phyloP scores from a whole-genome alignment of 2,797 vertebrate genomes.

The Chelmon rostratus region DNA sequence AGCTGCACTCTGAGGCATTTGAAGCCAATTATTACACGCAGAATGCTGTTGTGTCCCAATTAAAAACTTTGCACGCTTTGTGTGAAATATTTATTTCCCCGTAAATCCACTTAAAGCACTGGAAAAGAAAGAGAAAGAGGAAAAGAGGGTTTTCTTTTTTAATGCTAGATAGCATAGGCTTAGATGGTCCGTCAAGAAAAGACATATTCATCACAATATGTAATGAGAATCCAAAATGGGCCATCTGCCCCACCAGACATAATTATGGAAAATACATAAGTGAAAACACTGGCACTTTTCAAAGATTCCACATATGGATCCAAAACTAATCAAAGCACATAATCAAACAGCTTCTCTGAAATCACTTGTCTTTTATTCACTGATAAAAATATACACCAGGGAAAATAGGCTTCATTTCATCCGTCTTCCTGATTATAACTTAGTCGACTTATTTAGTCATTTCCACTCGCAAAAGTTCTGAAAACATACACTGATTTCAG shows the following conservation, averaged over 20 bases:
- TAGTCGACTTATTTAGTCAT: constrained; percentile 25
- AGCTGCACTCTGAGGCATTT: constrained; percentile 64
- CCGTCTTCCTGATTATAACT: constrained; percentile 37
- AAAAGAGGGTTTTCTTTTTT: neutral
- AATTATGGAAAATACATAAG: neutral
- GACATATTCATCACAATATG: constrained; percentile 1
- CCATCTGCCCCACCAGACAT: neutral
- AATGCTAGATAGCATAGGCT: neutral
- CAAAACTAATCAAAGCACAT: constrained; percentile 1
- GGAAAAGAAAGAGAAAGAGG: constrained; percentile 29
- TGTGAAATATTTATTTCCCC: constrained; percentile 54
- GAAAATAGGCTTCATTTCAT: constrained; percentile 84
- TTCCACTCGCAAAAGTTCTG: neutral
- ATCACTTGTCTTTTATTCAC: constrained; percentile 87
- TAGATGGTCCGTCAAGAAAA: neutral
- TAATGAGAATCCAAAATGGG: neutral
- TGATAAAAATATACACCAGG: constrained; percentile 92
- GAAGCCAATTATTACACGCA: constrained; percentile 70
- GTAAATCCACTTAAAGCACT: constrained; percentile 43
- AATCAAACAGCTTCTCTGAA: constrained; percentile 76
- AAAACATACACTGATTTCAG: neutral
- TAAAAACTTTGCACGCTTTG: constrained; percentile 57
- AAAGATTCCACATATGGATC: constrained; percentile 17
- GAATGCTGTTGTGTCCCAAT: constrained; percentile 65
- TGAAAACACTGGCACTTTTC: neutral